Evolutionary conservation across 2,113 vertebrate genomes (phyloP), one percentile per base, ranked within the genome.

Genomic region (Leptocoma aspasia): DNA sequence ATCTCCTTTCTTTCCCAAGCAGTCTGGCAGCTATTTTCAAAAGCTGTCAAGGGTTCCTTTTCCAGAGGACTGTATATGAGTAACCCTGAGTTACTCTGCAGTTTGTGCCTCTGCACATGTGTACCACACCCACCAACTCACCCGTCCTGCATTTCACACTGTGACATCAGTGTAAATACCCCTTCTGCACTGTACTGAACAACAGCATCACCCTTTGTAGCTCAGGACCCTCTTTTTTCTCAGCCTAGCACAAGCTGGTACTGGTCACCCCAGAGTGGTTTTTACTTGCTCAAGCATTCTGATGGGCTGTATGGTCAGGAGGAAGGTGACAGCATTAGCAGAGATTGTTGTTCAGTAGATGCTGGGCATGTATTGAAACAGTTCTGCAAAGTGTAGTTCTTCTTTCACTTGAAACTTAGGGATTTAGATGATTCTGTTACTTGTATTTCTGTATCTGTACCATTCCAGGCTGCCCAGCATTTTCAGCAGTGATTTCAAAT

Each of bases 341-440:
- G 5, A 15, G 56, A 11, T 0, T 0, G 1, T 10, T 31, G n/a
- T 23, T 45, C 49, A 9, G 8, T 8, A 57, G 52, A 16, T n/a
- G 37, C 18, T 52, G 30, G 30, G 33, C 6, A 1, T 24, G 13
- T 10, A 9, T 50, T 68, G 39, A 76, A 88, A n/a, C 6, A 8
- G 42, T 60, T 71, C 28, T 39, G 39, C 31, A 35, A 15, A 59
- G 10, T 15, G 6, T 41, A n/a, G 35, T 49, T 78, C 26, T 4
- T 63, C 54, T 59, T 90, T 66, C 23, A 31, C 15, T 77, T 68
- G 50, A 26, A 88, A 28, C 16, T 3, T 0, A 31, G 50, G 60
- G n/a, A 11, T 71, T 47, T 59, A 30, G 11, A 15, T 86, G 44
- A 15, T 54, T 61, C 49, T 26, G 3, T 52, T 80, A 15, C 28